phyloP scores from a whole-genome alignment of 2,113 vertebrate genomes.

The Leucosticte australis region DNA sequence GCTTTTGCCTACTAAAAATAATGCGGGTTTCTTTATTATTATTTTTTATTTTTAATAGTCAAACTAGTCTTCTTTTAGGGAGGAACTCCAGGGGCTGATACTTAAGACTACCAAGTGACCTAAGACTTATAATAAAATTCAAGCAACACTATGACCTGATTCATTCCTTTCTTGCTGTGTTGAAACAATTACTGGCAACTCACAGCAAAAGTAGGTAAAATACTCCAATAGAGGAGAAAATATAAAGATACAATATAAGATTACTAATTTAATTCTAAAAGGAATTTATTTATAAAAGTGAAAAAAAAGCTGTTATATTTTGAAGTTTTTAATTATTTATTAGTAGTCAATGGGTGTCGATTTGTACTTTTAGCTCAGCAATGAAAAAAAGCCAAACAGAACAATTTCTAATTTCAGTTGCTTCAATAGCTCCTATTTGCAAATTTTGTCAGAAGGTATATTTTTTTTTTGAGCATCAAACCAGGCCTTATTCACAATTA shows the following conservation, averaged over 20 bases:
- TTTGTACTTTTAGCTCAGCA: neutral
- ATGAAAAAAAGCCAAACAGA: neutral
- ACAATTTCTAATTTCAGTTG: neutral
- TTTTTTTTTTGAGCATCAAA: neutral
- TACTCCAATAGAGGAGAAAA: neutral
- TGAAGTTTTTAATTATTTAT: neutral
- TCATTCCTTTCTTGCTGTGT: neutral
- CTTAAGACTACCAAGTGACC: neutral
- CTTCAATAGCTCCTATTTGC: neutral
- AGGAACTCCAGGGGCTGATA: neutral
- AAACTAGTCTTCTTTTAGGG: neutral
- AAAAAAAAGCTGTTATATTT: neutral
- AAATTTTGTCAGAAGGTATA: neutral
- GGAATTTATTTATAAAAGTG: neutral
- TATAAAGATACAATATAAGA: neutral
- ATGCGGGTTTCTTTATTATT: neutral
- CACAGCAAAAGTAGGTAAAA: neutral
- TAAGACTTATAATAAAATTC: neutral
- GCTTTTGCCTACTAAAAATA: neutral
- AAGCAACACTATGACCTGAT: neutral
- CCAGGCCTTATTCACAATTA: neutral
- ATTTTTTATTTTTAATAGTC: neutral
- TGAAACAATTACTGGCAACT: neutral
- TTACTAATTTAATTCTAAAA: neutral
- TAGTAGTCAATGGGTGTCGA: neutral